Conservation (phyloP, 2,113 vertebrate genomes). For the Osmerus mordax region DNA sequence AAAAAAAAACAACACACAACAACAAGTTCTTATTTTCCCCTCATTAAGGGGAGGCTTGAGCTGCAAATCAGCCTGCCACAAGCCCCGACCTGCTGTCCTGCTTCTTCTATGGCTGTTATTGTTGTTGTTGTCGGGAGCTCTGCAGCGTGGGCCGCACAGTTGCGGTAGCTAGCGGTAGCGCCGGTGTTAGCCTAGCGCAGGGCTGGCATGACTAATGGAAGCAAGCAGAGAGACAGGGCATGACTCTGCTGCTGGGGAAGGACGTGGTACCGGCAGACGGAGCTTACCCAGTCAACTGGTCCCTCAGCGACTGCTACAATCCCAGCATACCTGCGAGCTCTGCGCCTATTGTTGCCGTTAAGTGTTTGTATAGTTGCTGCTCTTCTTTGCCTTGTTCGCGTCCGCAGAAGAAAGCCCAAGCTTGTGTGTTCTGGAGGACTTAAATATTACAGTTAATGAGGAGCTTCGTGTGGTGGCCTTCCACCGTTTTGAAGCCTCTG, state of each 20-base stretch:
- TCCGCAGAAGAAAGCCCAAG: neutral
- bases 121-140: conserved; percentile 47
- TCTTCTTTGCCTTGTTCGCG: neutral
- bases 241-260: conserved; percentile 57
- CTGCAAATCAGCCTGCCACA: conserved; percentile 65
- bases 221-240: conserved; percentile 36
- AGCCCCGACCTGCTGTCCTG: conserved; percentile 62
- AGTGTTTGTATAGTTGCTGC: neutral
- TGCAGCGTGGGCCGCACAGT: conserved; percentile 47
- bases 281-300: conserved; percentile 66
- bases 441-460: neutral
- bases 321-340: conserved; percentile 24
- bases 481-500: neutral
- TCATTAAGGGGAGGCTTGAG: conserved; percentile 64
- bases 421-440: neutral
- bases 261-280: conserved; percentile 36
- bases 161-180: conserved; percentile 31
- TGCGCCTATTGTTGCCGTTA: conserved; percentile 37
- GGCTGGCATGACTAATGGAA: conserved; percentile 55
- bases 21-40: conserved; percentile 66
- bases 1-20: conserved; percentile 34
- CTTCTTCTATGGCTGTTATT: conserved; percentile 40
- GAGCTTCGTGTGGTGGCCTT: neutral
- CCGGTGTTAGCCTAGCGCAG: conserved; percentile 47
- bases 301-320: conserved; percentile 55